A percentile compares a stretch with the other conserved stretches of the same genome.
These are phyloP conservation scores for Neopelma chrysocephalum DNA, from an alignment of 2,797 vertebrate genomes.

Conservation along the genomic window DNA sequence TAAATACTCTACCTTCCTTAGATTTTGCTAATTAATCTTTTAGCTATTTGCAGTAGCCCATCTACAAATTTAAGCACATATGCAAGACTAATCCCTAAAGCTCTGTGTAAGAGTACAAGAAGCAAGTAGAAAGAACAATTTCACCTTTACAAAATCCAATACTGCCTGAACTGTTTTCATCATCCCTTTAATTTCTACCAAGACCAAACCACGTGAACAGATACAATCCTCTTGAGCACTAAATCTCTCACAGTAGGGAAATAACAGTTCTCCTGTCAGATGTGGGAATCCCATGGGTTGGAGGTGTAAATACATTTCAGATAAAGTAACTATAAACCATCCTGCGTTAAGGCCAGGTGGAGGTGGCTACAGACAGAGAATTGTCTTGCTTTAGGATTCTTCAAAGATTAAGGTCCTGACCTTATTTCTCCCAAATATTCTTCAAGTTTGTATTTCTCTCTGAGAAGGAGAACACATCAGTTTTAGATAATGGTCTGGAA, in stretches of 20 bases:
- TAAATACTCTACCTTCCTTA: neutral
- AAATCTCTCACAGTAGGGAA: neutral
- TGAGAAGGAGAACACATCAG: conserved; percentile 20
- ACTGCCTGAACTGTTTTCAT: neutral
- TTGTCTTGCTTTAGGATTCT: neutral
- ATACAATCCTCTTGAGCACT: neutral
- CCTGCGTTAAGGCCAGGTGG: neutral
- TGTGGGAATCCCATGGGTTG: neutral
- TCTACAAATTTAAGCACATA: neutral
- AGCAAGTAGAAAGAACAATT: neutral
- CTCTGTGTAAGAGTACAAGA: neutral
- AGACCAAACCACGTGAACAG: neutral
- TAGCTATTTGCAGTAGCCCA: neutral
- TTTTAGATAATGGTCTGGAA: conserved; percentile 27
- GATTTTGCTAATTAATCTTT: neutral
- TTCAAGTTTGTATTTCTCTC: conserved; percentile 35
- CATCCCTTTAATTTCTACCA: neutral
- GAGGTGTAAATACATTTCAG: conserved; percentile 36
- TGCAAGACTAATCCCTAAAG: neutral
- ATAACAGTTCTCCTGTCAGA: neutral
- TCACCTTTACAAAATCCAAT: neutral
- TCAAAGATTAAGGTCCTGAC: conserved; percentile 52
- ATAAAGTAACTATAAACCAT: conserved; percentile 5
- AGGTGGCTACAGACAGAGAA: neutral
- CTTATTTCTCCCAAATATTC: conserved; percentile 24